Base-by-base conservation (phyloP, 2,113 vertebrate species). In the Phalacrocorax brasilianus region DNA sequence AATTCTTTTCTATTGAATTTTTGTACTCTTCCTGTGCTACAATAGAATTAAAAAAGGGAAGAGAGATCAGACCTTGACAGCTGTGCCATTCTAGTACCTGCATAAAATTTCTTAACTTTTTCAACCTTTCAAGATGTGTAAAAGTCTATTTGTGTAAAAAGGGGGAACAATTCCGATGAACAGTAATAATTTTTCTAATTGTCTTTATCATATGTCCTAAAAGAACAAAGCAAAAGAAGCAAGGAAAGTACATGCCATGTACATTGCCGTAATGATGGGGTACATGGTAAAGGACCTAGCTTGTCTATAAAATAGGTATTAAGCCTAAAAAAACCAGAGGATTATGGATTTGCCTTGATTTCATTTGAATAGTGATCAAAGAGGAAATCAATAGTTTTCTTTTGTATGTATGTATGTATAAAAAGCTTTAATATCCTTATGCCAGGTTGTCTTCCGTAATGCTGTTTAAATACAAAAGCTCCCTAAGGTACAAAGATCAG, bases 1-100 rank as follows among this genome's bases (percentile, higher is more conserved):
- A 91, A 90, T 93, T 95, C 30, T 75, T 91, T 85, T 38, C 68
- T 81, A 58, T 91, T 78, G 83, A 58, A 73, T 92, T 94, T 91
- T 85, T 85, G 50, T 79, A 45, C 44, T 71, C 58, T 87, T 94
- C 74, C 58, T 82, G 68, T 93, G 35, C 32, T 84, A 82, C 35
- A 66, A n/a, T 50, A 85, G 65, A 89, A 87, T 56, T 91, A 53
- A 88, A 82, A 85, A 79, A 33, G 18, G 47, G 40, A 91, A 91
- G 72, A 84, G 53, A 89, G 71, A 85, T 91, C 81, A 91, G 74
- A 91, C 58, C 49, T 94, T 91, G 91, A 88, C 71, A 93, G 62
- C 66, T 76, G 30, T 68, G 70, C 58, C 91, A 53, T 82, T 68
- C 38, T 76, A 47, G 27, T 70, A 32, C 49, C 21, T 19, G 23